Percentiles rank a stretch among this genome's conserved stretches.
Conservation (phyloP, 2,113 vertebrate species). For the Thryonomys swinderianus region DNA sequence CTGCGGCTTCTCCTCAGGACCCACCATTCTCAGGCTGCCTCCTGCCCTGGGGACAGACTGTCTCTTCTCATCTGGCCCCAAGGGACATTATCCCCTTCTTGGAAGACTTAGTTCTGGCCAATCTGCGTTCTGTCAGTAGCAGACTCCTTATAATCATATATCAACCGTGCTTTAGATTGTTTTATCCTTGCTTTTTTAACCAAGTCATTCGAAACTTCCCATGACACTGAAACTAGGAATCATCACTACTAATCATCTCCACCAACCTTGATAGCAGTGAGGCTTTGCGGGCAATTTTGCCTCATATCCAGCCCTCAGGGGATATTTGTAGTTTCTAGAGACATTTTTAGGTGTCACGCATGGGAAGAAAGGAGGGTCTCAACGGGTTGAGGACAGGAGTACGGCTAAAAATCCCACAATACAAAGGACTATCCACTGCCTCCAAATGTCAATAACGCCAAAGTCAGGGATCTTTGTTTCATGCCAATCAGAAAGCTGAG, state of each 20-base stretch:
- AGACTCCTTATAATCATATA: background rate
- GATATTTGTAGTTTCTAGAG: background rate
- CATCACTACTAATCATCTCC: background rate
- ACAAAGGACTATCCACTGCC: background rate
- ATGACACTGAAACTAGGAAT: fast-evolving
- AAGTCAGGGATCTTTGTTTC: background rate
- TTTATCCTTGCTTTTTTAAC: background rate
- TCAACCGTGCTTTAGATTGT: background rate
- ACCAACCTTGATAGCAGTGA: background rate
- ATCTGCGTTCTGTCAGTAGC: background rate
- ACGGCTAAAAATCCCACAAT: background rate
- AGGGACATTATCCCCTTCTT: background rate
- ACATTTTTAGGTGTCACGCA: background rate
- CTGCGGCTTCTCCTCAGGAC: fast-evolving
- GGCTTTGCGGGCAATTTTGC: background rate
- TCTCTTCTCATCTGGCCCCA: background rate
- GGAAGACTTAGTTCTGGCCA: background rate
- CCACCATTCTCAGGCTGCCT: background rate
- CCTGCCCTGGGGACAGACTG: background rate
- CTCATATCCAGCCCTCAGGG: fast-evolving
- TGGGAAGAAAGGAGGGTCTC: background rate
- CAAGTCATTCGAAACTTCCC: background rate
- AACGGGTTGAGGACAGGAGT: background rate
- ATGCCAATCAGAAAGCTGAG: background rate
- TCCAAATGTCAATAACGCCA: background rate